Conservation (phyloP, 53 echinoderm and acorn worm genomes). For the Stichopus horrens region DNA sequence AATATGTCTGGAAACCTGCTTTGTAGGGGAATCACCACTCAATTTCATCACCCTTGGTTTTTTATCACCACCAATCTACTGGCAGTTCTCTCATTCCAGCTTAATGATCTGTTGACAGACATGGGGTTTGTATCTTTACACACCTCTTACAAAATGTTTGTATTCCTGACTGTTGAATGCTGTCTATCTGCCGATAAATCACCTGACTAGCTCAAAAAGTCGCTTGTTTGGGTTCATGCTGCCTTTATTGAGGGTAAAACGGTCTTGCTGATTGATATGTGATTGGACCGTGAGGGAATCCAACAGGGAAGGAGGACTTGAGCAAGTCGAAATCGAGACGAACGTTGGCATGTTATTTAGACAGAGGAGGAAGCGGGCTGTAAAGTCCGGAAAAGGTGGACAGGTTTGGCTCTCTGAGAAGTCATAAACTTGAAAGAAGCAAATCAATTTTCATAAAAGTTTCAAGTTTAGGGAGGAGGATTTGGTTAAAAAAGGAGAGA, state of each 20-base stretch:
- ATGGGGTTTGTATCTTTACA: background rate
- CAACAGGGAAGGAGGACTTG: background rate
- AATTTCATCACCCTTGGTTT: background rate
- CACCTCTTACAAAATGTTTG: background rate
- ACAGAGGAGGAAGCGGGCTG: background rate
- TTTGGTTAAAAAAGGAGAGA: too few species aligned
- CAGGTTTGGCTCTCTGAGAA: background rate
- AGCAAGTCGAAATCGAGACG: background rate
- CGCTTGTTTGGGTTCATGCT: background rate
- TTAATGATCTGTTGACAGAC: constrained; percentile 44
- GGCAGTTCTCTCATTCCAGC: background rate
- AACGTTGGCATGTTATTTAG: background rate
- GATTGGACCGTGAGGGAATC: background rate
- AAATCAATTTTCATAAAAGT: background rate
- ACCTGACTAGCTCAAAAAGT: background rate
- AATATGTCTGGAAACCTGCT: too few species aligned
- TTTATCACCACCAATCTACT: constrained; percentile 1
- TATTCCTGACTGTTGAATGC: background rate
- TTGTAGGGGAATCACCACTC: background rate
- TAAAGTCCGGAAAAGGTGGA: background rate
- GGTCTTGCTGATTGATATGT: background rate
- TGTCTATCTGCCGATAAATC: background rate
- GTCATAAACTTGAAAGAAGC: background rate
- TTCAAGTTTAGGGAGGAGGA: too few species aligned
- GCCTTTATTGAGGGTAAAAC: constrained; percentile 29